Evolutionary conservation across 2,797 vertebrate genomes (phyloP), one percentile per base, ranked within the genome.

Genomic region (Clarias fuscus): DNA sequence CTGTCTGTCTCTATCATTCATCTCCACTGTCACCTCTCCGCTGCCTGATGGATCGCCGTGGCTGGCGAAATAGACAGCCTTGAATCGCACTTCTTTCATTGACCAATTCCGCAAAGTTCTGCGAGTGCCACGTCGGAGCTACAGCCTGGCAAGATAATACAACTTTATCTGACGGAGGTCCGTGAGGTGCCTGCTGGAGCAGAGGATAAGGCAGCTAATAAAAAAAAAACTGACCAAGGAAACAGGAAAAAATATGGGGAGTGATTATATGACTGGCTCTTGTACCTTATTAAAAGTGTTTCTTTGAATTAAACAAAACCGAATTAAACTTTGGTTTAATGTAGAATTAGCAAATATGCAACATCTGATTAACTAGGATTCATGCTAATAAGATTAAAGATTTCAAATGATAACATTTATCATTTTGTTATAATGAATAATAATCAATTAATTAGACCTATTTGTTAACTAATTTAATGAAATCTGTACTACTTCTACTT

Each of bases 1-100:
- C 98, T 99, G 98, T 99, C 98, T 98, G 97, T 98, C 97, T 98
- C 97, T 97, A 99, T 98, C 98, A 98, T 96, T 99, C 98, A 99
- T 98, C 97, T 96, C 97, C 96, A 97, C 97, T 97, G 98, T 98
- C 97, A 98, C 96, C 97, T 97, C 97, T 96, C 96, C 96, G 96
- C 95, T 94, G 96, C 95, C 97, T 99, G 98, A 99, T 99, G 97
- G 98, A 99, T 99, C 97, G 96, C 97, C 97, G 97, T 97, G 97
- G 96, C 97, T 97, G 97, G 97, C 97, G 98, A 98, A 99, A 99
- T 98, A 99, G 98, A 99, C 98, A 99, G 98, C 97, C 97, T 98
- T 98, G 98, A 99, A 99, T 99, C 97, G 97, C 96, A 97, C 98
- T 98, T 96, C 96, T 98, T 98, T 96, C 95, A 98, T 98, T 98